Base-by-base conservation (phyloP, 2,888 invertebrate species). In the Drosophila hamatofila region DNA sequence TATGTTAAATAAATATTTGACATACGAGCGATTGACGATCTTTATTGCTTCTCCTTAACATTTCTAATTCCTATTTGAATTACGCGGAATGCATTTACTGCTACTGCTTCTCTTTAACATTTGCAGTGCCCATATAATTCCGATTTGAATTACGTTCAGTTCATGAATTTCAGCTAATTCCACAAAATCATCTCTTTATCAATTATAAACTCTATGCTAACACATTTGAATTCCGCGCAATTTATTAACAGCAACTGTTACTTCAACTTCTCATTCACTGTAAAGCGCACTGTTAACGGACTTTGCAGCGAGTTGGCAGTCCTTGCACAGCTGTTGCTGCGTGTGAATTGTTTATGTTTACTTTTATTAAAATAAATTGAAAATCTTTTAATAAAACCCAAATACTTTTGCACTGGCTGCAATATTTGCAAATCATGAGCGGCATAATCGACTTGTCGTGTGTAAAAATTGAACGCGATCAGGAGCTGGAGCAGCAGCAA, bases 301-400 rank as follows among this genome's bases (percentile, higher is more conserved):
- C 16, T 7, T 23, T 7, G 18, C 3, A 6, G 3, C 37, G n/a
- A 61, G 25, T 51, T 56, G 35, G 35, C 60, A 52, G 46, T 2
- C 1, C 46, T 2, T 1, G 25, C 30, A 33, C 58, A 78, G 67
- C 75, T 75, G 80, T 58, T 30, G 51, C 23, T 51, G 25, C 4
- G 2, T 4, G 49, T 39, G 16, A 23, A 41, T 35, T 65, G 41
- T 44, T 65, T 56, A 25, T 54, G 55, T 41, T 41, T 18, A 16
- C 14, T 18, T 41, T 30, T 5, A 27, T 41, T 27, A 8, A 27
- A 55, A 4, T 35, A 7, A 23, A 44, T 37, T 62, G 8, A 3
- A 21, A 55, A 41, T 30, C 3, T 4, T 23, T 35, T 21, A 16
- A 9, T 21, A 21, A 35, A 33, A 11, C 0, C 7, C 3, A n/a